Conservation (phyloP, 2,888 invertebrate genomes). For the Tiphia femorata region DNA sequence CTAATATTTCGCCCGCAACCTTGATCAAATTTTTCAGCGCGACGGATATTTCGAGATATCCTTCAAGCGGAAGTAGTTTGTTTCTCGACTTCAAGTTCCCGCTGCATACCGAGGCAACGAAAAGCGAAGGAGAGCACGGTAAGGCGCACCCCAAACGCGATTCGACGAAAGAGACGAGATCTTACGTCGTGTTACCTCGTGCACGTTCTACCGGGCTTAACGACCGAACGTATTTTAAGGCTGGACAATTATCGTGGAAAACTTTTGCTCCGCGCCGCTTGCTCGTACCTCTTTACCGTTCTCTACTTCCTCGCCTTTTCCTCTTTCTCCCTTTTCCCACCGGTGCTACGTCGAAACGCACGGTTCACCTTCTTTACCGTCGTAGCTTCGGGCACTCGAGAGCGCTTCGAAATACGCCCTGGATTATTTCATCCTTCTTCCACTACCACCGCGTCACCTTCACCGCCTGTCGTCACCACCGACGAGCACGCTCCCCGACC, state of each 20-base stretch:
- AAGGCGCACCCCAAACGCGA: conserved; percentile 12
- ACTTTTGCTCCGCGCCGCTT: conserved; percentile 14
- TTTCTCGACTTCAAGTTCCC: too few relatives aligned
- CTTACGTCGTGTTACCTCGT: conserved; percentile 2
- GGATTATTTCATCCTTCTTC: conserved; percentile 54
- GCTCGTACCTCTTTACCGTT: conserved; percentile 7
- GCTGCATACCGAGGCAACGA: conserved; percentile 15
- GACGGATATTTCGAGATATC: too few relatives aligned
- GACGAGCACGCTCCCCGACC: conserved; percentile 17
- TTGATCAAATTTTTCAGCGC: too few relatives aligned
- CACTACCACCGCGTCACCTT: conserved; percentile 39
- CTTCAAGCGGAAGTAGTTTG: too few relatives aligned
- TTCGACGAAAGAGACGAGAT: conserved; percentile 30
- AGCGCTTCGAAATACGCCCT: conserved; percentile 40
- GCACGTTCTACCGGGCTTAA: conserved; percentile 30
- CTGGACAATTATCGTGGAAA: conserved; percentile 32
- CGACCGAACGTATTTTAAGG: conserved; percentile 46
- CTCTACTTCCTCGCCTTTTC: conserved; percentile 1
- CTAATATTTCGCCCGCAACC: too few relatives aligned
- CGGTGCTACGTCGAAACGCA: conserved; percentile 26
- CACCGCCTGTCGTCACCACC: not conserved
- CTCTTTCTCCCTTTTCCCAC: not conserved
- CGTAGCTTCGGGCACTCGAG: conserved; percentile 33
- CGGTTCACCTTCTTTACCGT: conserved; percentile 35
- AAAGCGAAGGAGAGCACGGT: conserved; percentile 20